A percentile compares a stretch with the other conserved stretches of the same genome.
These are phyloP conservation scores for Sclerurus mexicanus DNA, from an alignment of 2,113 vertebrate genomes.

Conservation along the genomic window DNA sequence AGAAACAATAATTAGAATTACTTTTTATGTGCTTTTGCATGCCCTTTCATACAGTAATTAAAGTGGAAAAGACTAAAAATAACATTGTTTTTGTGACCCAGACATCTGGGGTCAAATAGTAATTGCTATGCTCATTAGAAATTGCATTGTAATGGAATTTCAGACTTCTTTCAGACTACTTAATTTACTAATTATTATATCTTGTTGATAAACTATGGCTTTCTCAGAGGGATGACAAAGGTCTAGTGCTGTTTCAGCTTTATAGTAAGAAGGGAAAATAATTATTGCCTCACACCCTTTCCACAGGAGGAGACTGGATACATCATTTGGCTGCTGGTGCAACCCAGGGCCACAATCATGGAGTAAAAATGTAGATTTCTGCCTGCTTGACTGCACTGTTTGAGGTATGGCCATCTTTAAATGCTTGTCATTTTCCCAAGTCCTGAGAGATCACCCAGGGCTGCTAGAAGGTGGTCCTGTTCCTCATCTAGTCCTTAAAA, in stretches of 20 bases:
- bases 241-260: not conserved
- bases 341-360: not conserved
- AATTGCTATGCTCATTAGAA: not conserved
- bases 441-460: not conserved
- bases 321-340: not conserved
- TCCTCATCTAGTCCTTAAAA: not conserved
- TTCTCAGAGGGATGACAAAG: not conserved
- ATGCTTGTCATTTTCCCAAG: not conserved
- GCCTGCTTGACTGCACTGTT: not conserved
- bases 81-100: not conserved
- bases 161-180: not conserved
- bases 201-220: not conserved
- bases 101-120: not conserved
- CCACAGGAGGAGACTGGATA: fast-evolving
- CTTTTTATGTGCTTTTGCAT: not conserved
- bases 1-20: not conserved
- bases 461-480: not conserved
- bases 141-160: not conserved
- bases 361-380: not conserved
- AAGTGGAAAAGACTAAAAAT: not conserved
- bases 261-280: not conserved
- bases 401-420: not conserved
- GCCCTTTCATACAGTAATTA: not conserved
- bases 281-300: not conserved
- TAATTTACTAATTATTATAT: not conserved